Evolutionary conservation across 1,140 invertebrate genomes (phyloP), one percentile per base, ranked within the genome.

Genomic region (Venturia canescens): DNA sequence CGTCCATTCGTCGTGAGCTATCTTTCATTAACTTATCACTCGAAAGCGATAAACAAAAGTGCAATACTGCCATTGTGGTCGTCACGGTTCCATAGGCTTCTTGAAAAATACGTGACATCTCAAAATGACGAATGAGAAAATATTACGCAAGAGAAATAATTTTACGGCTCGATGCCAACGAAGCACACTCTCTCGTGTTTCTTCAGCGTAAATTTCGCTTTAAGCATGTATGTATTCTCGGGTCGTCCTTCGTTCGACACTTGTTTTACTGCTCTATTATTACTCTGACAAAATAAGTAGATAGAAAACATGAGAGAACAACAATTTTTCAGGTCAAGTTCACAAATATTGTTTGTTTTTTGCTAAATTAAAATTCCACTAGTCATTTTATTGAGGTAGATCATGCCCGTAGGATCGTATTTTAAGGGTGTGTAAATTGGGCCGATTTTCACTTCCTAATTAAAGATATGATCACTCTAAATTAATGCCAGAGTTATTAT

Each of bases 311-410:
- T n/a, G 23, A 63, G 23, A 63, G 11, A 63, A 63, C 9, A 63
- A 63, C n/a, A 50, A 48, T 44, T 48, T 74, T 74, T 74, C 48
- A 27, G 38, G 38, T 74, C 50, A 50, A 50, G 31, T 74, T 74
- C 21, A 74, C 18, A 74, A n/a, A 48, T 44, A 44, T 44, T 44
- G 38, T 71, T 71, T 21, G 7, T 71, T 38, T 34, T 34, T n/a
- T n/a, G n/a, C n/a, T n/a, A n/a, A n/a, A n/a, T n/a, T n/a, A n/a
- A n/a, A n/a, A n/a, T n/a, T n/a, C n/a, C n/a, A n/a, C n/a, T n/a
- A n/a, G n/a, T n/a, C n/a, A n/a, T n/a, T n/a, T n/a, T n/a, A n/a
- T n/a, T n/a, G n/a, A n/a, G n/a, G n/a, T n/a, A n/a, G n/a, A n/a
- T n/a, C n/a, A n/a, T n/a, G n/a, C n/a, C n/a, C n/a, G n/a, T n/a